phyloP scores from a whole-genome alignment of 2,888 invertebrate genomes.

The Drosophila koepferae region DNA sequence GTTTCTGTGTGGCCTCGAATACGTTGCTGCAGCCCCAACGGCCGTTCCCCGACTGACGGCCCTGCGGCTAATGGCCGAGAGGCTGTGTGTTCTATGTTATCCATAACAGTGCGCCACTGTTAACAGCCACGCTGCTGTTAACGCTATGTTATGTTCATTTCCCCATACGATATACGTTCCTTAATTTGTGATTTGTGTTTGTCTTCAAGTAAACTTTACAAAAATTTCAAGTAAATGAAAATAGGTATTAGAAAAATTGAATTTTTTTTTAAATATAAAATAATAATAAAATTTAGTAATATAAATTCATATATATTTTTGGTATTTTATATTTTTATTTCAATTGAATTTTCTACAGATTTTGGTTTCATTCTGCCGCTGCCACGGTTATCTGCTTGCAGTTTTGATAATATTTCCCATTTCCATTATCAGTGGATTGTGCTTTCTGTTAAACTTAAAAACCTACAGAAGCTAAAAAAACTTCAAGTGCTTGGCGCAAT shows the following conservation, averaged over 20 bases:
- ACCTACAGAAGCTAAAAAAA: neutral
- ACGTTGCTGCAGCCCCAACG: constrained; percentile 58
- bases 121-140: constrained; percentile 34
- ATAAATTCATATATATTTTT: no score
- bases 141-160: constrained; percentile 34
- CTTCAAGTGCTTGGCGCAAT: neutral
- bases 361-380: no score
- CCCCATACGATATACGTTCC: constrained; percentile 74
- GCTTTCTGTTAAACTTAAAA: neutral
- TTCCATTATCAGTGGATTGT: neutral
- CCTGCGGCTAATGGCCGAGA: constrained; percentile 19
- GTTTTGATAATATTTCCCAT: neutral
- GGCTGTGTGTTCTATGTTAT: constrained; percentile 8
- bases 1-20: constrained; percentile 18
- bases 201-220: neutral
- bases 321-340: no score
- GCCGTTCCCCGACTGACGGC: constrained; percentile 60
- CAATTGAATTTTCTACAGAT: no score
- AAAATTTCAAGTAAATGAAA: neutral
- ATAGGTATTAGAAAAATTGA: no score
- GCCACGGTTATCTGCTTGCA: neutral
- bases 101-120: constrained; percentile 5
- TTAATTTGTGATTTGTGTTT: constrained; percentile 9
- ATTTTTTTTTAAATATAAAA: no score
- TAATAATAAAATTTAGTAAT: no score